Evolutionary conservation across 2,113 vertebrate species (phyloP), one percentile per base, ranked within the genome.

Genomic region (Thunnus thynnus): DNA sequence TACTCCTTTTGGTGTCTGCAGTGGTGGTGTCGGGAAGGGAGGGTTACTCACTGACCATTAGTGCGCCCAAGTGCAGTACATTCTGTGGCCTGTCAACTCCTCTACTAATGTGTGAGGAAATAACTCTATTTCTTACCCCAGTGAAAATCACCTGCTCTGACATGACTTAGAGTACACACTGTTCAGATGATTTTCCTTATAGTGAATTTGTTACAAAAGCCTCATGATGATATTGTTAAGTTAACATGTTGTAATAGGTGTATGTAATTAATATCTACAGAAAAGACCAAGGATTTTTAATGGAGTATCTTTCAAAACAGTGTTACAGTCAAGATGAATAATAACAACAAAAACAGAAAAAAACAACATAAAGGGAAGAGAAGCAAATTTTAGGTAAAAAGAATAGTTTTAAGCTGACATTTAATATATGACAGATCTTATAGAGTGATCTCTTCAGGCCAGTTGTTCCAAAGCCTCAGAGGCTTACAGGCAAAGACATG

Each of bases 11-110:
- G 71, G 83, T 80, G 85, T 89, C 82, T 82, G 64, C 71, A 13
- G 72, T 61, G 77, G 76, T 58, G 61, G 80, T 63, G 86, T 67
- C 1, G 47, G 36, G 68, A 57, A 18, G 27, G 36, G 6, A 57
- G 46, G 61, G 79, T 76, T 89, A 88, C 78, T 92, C 86, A 83
- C 90, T 92, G 93, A 94, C 93, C 91, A 93, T 94, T 92, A 93
- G 91, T 89, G 92, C 71, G 65, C 80, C 89, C 79, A 68, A 88
- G 88, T 92, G 82, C 89, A 88, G 86, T 84, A 84, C 83, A 89
- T 89, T 90, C 91, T 84, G 56, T 87, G 86, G 91, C 86, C 90
- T 91, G 93, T 93, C 92, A 90, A 81, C 88, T 89, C 79, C 62
- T 86, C 83, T 55, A 61, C 91, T 88, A 90, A 93, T 91, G 87